A percentile compares a stretch with the other conserved stretches of the same genome.
These are phyloP conservation scores for Peribatodes rhomboidaria DNA, from an alignment of 2,888 invertebrate genomes.

Conservation along the genomic window DNA sequence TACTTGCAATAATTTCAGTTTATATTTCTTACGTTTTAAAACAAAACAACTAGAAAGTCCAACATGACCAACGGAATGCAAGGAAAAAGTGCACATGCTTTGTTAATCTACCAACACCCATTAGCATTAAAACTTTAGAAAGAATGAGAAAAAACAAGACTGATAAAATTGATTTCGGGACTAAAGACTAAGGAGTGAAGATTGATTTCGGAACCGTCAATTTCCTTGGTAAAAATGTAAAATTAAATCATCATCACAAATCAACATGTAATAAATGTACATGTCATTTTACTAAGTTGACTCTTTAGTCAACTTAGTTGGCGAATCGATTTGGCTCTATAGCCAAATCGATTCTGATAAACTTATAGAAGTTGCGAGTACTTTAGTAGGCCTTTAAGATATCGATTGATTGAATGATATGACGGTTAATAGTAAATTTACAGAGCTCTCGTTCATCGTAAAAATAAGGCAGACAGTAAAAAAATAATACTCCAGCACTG, in stretches of 20 bases:
- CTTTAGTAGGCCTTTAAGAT: background rate
- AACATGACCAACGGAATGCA: background rate
- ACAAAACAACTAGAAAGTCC: background rate
- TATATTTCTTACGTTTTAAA: too few relatives aligned
- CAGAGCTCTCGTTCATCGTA: background rate
- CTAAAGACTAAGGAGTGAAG: too few relatives aligned
- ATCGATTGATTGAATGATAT: constrained; percentile 3
- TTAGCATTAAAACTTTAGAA: background rate
- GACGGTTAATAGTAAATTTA: background rate
- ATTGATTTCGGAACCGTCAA: background rate
- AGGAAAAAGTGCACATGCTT: background rate
- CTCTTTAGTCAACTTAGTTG: too few relatives aligned
- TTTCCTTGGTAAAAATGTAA: background rate
- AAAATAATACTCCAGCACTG: too few relatives aligned
- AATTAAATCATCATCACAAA: too few relatives aligned
- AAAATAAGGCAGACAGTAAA: background rate
- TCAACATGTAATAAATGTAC: too few relatives aligned
- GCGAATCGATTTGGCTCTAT: too few relatives aligned
- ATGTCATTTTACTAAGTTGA: too few relatives aligned
- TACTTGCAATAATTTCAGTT: background rate
- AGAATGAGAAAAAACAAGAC: background rate
- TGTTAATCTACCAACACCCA: background rate
- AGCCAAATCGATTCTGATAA: too few relatives aligned
- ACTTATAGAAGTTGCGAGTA: too few relatives aligned
- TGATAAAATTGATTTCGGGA: too few relatives aligned